Conservation (phyloP, 2,888 invertebrate species). For the Resseliella maxima region DNA sequence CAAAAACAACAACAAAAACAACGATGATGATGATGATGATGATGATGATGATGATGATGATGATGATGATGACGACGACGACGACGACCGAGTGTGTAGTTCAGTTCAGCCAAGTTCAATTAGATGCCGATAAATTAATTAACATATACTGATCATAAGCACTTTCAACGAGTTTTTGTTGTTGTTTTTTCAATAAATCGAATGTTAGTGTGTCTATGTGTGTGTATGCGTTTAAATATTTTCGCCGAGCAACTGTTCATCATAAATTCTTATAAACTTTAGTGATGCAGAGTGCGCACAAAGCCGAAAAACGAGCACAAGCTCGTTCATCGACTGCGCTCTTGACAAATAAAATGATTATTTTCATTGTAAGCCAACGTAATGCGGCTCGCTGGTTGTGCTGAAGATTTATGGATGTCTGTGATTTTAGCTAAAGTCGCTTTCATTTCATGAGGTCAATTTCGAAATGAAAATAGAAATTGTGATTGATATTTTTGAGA, state of each 20-base stretch:
- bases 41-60: neutral
- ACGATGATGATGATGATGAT: neutral
- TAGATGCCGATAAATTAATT: constrained; percentile 51
- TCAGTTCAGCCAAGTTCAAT: constrained; percentile 26
- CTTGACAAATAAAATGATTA: constrained; percentile 6
- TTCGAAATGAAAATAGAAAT: neutral
- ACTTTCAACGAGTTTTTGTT: constrained; percentile 25
- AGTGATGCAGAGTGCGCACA: neutral
- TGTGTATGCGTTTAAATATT: constrained; percentile 48
- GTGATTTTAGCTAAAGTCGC: neutral
- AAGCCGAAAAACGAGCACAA: neutral
- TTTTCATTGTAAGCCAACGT: neutral
- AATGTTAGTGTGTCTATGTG: no score
- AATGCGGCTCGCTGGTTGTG: neutral
- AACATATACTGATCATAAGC: constrained; percentile 31
- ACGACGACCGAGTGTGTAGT: neutral
- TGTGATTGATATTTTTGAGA: neutral
- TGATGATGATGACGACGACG: neutral
- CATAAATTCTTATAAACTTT: neutral
- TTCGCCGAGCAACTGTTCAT: constrained; percentile 5
- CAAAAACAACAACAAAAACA: neutral
- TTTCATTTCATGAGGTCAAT: neutral
- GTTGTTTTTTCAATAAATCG: neutral
- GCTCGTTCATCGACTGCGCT: neutral
- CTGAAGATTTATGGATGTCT: constrained; percentile 6